Evolutionary conservation across 2,797 vertebrate species (phyloP), one percentile per base, ranked within the genome.

Genomic region (Xenopus petersii): DNA sequence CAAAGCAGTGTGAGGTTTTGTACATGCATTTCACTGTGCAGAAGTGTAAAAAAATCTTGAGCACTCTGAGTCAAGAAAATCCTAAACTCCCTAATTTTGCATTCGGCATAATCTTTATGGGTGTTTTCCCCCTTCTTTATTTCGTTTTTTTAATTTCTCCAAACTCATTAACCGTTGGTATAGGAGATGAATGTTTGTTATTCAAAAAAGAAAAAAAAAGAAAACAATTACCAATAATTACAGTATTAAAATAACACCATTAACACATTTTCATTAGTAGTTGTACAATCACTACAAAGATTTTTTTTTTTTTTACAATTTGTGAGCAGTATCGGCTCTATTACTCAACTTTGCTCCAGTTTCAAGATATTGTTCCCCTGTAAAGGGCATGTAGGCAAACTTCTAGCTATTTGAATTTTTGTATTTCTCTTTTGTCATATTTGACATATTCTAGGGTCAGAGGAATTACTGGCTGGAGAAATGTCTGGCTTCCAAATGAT

Each of bases 1-100:
- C 68, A 66, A 70, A 67, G 80, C 10, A 79, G 73, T 71, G 81
- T 70, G 81, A 84, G 68, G 77, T 80, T 80, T 30, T 15, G 13
- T 49, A 82, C 88, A 88, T 85, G 86, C 86, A 84, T 80, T 64
- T 68, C 12, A 2, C 71, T 82, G 84, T 83, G 85, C 80, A 81
- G 81, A 83, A 81, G 78, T 5, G 15, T 63, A 81, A 82, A 71
- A 62, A 77, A 2, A 24, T 54, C 26, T 60, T 68, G 54, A 33
- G 26, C 21, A 61, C 70, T 47, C 70, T 48, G 65, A 73, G 61
- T 9, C 1, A 12, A 62, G 13, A 42, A 30, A 54, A 61, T 48
- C 17, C 10, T 46, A 66, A 21, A 12, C 56, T 12, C 2, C 48
- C 33, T 58, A 8, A 8, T 17, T 67, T 58, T 73, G 73, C 21